These are phyloP conservation scores for Cinclus mexicanus DNA, from an alignment of 2,113 vertebrate species.

Conservation along the genomic window DNA sequence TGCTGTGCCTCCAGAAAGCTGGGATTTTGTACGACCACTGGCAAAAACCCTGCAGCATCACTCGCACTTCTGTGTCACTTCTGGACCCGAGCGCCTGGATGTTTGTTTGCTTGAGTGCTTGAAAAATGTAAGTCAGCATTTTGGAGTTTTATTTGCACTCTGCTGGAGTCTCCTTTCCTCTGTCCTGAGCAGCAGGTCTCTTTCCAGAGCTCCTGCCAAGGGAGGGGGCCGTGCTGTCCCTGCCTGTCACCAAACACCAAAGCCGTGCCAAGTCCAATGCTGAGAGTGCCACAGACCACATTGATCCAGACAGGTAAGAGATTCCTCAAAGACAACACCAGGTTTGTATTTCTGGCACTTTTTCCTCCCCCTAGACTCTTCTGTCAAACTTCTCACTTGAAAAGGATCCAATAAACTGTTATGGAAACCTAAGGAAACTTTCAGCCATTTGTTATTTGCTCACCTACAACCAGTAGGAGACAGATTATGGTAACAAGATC, in stretches of 20 bases:
- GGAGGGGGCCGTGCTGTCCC: not conserved
- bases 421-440: not conserved
- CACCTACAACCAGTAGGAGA: not conserved
- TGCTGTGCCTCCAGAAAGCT: not conserved
- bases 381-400: not conserved
- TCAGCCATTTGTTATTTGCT: not conserved
- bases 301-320: not conserved
- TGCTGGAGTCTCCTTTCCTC: not conserved
- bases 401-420: not conserved
- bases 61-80: not conserved
- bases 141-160: not conserved
- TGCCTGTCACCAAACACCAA: fast-evolving
- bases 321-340: not conserved
- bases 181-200: not conserved
- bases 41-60: not conserved
- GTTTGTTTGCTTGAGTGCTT: not conserved
- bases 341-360: not conserved
- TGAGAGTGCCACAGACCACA: not conserved
- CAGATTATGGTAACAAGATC: not conserved
- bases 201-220: not conserved
- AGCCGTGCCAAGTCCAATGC: fast-evolving
- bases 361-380: not conserved
- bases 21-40: not conserved
- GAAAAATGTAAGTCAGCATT: not conserved
- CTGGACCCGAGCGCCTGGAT: fast-evolving